Evolutionary conservation across 2,797 vertebrate species (phyloP).

Genomic region (Oreochromis grahami): DNA sequence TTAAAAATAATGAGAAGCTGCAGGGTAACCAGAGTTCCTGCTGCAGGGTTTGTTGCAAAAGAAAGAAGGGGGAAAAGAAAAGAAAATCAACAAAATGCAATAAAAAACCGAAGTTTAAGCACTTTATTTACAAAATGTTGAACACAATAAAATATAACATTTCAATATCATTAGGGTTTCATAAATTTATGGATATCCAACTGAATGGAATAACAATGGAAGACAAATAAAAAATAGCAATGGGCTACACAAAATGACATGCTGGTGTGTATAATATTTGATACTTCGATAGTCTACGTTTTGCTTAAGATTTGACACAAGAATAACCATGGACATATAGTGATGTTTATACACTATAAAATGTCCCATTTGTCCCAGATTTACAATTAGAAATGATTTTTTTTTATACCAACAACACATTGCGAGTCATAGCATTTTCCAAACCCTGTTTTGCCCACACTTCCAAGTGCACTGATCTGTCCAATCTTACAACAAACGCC

Average conservation of each 20-base stretch:
- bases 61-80: background rate
- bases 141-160: slow-evolving; percentile 90
- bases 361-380: slow-evolving; percentile 70
- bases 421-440: slow-evolving; percentile 82
- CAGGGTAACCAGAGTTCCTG: background rate
- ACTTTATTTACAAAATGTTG: slow-evolving; percentile 89
- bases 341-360: slow-evolving; percentile 67
- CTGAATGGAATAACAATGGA: slow-evolving; percentile 73
- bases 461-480: slow-evolving; percentile 79
- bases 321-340: slow-evolving; percentile 70
- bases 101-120: slow-evolving; percentile 71
- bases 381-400: slow-evolving; percentile 68
- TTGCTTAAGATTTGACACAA: slow-evolving; percentile 75
- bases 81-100: slow-evolving; percentile 28
- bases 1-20: slow-evolving; percentile 17
- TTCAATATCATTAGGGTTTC: slow-evolving; percentile 82
- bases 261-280: slow-evolving; percentile 77
- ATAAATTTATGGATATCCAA: slow-evolving; percentile 78
- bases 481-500: slow-evolving; percentile 86
- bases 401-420: slow-evolving; percentile 47
- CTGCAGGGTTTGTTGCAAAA: background rate
- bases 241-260: slow-evolving; percentile 76
- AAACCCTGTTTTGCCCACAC: slow-evolving; percentile 76
- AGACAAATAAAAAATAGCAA: slow-evolving; percentile 64
- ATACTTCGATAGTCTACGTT: slow-evolving; percentile 76